Conservation (phyloP, 2,113 vertebrate species). For the Rutilus rutilus region DNA sequence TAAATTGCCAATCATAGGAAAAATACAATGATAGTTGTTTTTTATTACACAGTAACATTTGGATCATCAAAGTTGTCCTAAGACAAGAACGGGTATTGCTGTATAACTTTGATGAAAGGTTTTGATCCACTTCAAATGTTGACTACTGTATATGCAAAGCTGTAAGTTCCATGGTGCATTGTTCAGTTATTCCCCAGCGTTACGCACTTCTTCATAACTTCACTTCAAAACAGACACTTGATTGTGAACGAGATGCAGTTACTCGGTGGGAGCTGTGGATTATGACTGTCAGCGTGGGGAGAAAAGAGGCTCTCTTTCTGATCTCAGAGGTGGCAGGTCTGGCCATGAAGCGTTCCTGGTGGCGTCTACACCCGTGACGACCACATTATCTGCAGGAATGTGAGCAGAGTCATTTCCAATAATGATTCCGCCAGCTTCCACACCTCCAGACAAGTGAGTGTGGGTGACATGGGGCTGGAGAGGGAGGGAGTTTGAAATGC, state of each 20-base stretch:
- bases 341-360: slow-evolving; percentile 53
- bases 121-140: too few relatives aligned
- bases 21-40: too few relatives aligned
- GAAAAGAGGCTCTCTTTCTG: slow-evolving; percentile 42
- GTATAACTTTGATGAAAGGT: too few relatives aligned
- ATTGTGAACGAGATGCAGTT: not conserved
- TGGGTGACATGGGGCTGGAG: slow-evolving; percentile 63
- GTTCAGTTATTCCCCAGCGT: not conserved
- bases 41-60: not conserved
- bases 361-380: slow-evolving; percentile 65
- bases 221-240: not conserved
- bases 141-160: not conserved
- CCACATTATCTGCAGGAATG: slow-evolving; percentile 74
- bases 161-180: not conserved
- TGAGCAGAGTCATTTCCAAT: slow-evolving; percentile 72
- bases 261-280: not conserved
- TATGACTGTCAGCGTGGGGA: slow-evolving; percentile 43
- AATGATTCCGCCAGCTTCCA: slow-evolving; percentile 71
- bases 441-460: slow-evolving; percentile 77
- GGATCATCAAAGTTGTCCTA: too few relatives aligned
- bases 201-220: not conserved
- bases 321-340: slow-evolving; percentile 37
- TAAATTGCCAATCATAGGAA: not conserved
- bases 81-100: too few relatives aligned
- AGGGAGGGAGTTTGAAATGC: slow-evolving; percentile 9